These are phyloP conservation scores for Zaprionus camerounensis DNA, from an alignment of 1,140 invertebrate genomes.

Conservation along the genomic window DNA sequence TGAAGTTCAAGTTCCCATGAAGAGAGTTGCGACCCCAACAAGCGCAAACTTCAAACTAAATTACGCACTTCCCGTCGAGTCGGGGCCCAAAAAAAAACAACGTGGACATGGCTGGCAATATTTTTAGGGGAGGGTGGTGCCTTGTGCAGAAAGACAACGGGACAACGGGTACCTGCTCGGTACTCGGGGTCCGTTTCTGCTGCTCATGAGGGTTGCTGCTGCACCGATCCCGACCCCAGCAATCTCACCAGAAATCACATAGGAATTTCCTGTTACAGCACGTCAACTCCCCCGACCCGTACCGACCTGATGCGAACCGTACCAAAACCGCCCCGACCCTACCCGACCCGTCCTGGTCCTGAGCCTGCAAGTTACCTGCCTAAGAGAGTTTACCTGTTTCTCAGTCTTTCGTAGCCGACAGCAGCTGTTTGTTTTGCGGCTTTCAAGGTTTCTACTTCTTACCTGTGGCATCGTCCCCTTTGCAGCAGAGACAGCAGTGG, in stretches of 20 bases:
- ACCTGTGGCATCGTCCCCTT: slow-evolving; percentile 75
- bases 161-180: slow-evolving; percentile 53
- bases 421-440: slow-evolving; percentile 81
- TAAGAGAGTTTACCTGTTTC: slow-evolving; percentile 69
- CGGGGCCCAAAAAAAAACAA: slow-evolving; percentile 39
- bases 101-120: slow-evolving; percentile 31
- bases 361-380: slow-evolving; percentile 63
- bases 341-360: slow-evolving; percentile 18
- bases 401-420: slow-evolving; percentile 30
- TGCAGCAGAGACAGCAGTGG: slow-evolving; percentile 29
- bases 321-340: not conserved
- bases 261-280: slow-evolving; percentile 81
- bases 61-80: slow-evolving; percentile 78
- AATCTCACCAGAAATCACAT: slow-evolving; percentile 81
- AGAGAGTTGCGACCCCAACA: slow-evolving; percentile 59
- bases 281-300: slow-evolving; percentile 40
- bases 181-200: not conserved
- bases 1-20: slow-evolving; percentile 71
- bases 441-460: slow-evolving; percentile 80
- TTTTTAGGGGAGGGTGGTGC: slow-evolving; percentile 58
- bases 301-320: not conserved
- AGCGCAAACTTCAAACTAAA: slow-evolving; percentile 71
- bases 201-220: slow-evolving; percentile 57
- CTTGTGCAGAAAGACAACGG: slow-evolving; percentile 51
- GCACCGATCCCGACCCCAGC: slow-evolving; percentile 63